phyloP scores from a whole-genome alignment of 2,888 invertebrate genomes.

The Rhabditophanes sp. region DNA sequence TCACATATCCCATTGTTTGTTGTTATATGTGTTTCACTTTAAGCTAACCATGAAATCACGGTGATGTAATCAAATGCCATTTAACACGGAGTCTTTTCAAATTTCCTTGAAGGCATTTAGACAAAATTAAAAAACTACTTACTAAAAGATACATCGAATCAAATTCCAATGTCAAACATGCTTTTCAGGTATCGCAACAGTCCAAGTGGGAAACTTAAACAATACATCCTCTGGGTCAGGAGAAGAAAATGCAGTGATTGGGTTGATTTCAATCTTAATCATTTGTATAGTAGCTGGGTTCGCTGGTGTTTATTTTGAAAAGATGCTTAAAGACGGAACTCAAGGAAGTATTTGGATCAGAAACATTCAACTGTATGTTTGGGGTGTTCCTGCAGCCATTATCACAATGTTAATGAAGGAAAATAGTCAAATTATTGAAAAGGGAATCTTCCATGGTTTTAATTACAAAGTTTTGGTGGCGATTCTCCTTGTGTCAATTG shows the following conservation, averaged over 20 bases:
- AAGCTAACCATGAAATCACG: too few relatives aligned
- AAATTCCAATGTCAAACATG: too few relatives aligned
- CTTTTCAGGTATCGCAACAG: too few relatives aligned
- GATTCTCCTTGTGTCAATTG: too few relatives aligned
- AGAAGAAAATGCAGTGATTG: conserved; percentile 34
- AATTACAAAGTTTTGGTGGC: conserved; percentile 25
- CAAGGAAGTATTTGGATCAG: conserved; percentile 44
- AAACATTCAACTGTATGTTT: conserved; percentile 44
- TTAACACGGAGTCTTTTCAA: too few relatives aligned
- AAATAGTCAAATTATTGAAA: conserved; percentile 15
- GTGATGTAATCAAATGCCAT: too few relatives aligned
- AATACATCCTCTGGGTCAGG: neutral
- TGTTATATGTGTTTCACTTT: too few relatives aligned
- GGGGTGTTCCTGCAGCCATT: conserved; percentile 36
- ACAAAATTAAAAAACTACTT: too few relatives aligned
- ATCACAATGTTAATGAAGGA: conserved; percentile 32
- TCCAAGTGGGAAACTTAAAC: neutral
- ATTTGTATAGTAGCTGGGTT: conserved; percentile 45
- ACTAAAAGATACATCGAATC: too few relatives aligned
- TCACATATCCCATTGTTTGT: too few relatives aligned
- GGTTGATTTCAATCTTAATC: conserved; percentile 37
- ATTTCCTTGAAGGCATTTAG: too few relatives aligned
- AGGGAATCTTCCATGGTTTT: conserved; percentile 44
- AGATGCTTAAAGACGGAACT: conserved; percentile 42
- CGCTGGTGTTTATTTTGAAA: conserved; percentile 45